phyloP scores from a whole-genome alignment of 2,113 vertebrate species.

The Toxostoma redivivum region DNA sequence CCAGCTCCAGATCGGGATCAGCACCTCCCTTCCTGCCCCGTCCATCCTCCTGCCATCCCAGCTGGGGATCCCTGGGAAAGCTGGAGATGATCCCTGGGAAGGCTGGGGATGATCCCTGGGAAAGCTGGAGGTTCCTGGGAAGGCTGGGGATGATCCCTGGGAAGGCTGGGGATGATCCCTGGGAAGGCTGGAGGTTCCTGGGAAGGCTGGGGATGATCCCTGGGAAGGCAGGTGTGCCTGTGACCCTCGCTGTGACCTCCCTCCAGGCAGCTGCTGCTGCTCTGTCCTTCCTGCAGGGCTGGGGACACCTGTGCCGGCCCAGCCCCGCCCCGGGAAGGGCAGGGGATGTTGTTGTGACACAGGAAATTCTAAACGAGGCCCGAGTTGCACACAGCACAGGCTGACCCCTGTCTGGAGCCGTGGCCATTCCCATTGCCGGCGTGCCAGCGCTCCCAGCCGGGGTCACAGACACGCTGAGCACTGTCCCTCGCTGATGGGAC shows the following conservation, averaged over 20 bases:
- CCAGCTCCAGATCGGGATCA: rapidly evolving
- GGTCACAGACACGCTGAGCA: not conserved
- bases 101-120: not conserved
- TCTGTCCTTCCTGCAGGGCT: not conserved
- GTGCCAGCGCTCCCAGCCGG: too few relatives aligned
- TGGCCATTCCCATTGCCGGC: too few relatives aligned
- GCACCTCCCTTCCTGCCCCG: not conserved
- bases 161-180: not conserved
- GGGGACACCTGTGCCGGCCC: not conserved
- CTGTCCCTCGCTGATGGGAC: rapidly evolving
- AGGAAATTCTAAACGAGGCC: not conserved
- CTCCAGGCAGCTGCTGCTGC: not conserved
- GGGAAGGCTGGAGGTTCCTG: not conserved
- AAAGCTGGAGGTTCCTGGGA: too few relatives aligned
- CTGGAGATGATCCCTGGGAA: not conserved
- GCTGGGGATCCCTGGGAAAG: not conserved
- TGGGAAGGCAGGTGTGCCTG: not conserved
- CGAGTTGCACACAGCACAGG: not conserved
- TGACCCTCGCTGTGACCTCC: not conserved
- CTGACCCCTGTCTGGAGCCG: too few relatives aligned
- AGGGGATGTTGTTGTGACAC: not conserved
- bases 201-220: too few relatives aligned
- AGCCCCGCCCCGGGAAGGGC: not conserved
- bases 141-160: not conserved
- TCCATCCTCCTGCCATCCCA: not conserved